Evolutionary conservation across 2,113 vertebrate genomes (phyloP), one percentile per base, ranked within the genome.

Genomic region (Strix aluco): DNA sequence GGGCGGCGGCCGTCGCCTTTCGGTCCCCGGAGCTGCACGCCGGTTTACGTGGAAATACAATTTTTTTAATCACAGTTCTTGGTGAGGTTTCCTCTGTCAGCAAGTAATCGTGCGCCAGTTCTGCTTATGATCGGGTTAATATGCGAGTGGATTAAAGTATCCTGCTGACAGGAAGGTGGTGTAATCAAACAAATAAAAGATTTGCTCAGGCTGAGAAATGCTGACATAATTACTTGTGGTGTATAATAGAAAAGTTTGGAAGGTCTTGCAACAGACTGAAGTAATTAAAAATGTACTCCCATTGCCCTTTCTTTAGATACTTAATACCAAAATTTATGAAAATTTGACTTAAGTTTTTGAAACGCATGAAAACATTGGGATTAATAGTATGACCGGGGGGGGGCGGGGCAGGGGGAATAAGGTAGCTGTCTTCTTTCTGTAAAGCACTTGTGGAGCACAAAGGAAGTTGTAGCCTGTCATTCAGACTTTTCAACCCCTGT

Each of bases 371-470:
- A 55, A 15, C 21, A 61, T 46, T 8, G 38, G 17, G 32, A 11
- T 9, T 42, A 2, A 6, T 4, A 10, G 16, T 58, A 3, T 8
- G 25, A 32, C 17, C 2, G 3, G 27, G 22, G 40, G 5, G 4
- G 11, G 17, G 19, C 44, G 5, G 11, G 38, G 14, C 19, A 7
- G 11, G 29, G 11, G 58, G 6, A 22, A 0, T 47, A 5, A 38
- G 21, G 59, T 21, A 17, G 8, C 2, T 5, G 15, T 3, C 2
- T 13, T 8, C 19, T 51, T 36, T 42, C 21, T 21, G 27, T 9
- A 22, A 10, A 32, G 69, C 15, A 0, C 4, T 5, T 3, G 5
- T 3, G 30, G 34, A 4, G 22, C 10, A 5, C 12, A 3, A 1
- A 58, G 25, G 17, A 11, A 47, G 36, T 29, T 0, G 2, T 25